phyloP scores from a whole-genome alignment of 2,113 vertebrate species.

The Dendropsophus ebraccatus region DNA sequence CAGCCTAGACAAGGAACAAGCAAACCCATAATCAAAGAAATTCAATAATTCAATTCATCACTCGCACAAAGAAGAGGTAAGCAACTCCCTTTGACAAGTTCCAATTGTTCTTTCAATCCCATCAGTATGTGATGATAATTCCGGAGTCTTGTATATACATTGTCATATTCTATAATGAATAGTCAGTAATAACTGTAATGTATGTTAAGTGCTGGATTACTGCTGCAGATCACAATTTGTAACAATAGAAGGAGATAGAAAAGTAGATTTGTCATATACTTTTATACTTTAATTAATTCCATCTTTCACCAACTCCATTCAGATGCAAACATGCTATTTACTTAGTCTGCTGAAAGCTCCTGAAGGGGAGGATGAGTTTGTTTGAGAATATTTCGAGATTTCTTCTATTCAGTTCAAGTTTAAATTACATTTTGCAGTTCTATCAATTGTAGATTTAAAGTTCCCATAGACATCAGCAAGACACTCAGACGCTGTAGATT shows the following conservation, averaged over 20 bases:
- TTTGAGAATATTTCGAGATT: neutral
- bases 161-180: constrained; percentile 18
- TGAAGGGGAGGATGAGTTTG: neutral
- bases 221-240: neutral
- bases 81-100: constrained; percentile 16
- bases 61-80: neutral
- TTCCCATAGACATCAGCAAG: neutral
- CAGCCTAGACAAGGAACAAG: constrained; percentile 27
- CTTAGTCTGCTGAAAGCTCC: neutral
- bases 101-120: constrained; percentile 27
- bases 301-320: neutral
- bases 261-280: constrained; percentile 11
- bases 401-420: neutral
- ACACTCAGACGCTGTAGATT: neutral
- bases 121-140: neutral
- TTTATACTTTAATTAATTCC: constrained; percentile 23
- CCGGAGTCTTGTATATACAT: constrained; percentile 25
- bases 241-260: constrained; percentile 9
- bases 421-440: neutral
- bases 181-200: neutral
- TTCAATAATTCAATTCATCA: constrained; percentile 21
- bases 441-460: neutral
- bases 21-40: constrained; percentile 14
- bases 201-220: constrained; percentile 28
- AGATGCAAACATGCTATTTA: neutral